Conservation (phyloP, 2,113 vertebrate species). For the Crotalus horridus region DNA sequence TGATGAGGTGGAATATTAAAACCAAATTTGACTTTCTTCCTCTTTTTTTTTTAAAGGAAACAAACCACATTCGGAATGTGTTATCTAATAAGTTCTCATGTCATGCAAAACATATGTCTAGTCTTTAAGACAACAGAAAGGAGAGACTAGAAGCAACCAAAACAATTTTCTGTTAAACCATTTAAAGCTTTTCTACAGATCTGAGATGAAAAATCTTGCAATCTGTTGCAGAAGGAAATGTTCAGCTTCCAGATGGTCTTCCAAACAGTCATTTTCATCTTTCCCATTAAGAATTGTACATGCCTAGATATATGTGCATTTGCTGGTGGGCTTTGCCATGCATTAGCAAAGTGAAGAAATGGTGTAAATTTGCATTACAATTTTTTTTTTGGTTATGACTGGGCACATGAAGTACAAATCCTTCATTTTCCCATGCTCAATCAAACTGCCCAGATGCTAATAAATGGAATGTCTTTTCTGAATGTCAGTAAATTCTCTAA, state of each 20-base stretch:
- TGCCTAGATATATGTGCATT: conserved; percentile 43
- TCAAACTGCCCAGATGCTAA: conserved; percentile 26
- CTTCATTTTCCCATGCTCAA: conserved; percentile 16
- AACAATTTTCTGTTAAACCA: conserved; percentile 76
- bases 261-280: conserved; percentile 65
- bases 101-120: conserved; percentile 74
- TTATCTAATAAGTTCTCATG: conserved; percentile 66
- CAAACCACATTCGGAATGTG: conserved; percentile 57
- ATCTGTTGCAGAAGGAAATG: conserved; percentile 76
- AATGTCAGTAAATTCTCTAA: conserved; percentile 26
- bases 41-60: conserved; percentile 48
- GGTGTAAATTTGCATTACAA: conserved; percentile 49
- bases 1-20: conserved; percentile 68
- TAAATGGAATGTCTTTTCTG: neutral
- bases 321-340: conserved; percentile 53
- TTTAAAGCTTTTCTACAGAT: conserved; percentile 74
- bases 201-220: conserved; percentile 72
- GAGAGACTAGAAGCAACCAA: conserved; percentile 74
- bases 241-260: conserved; percentile 75
- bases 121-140: conserved; percentile 74
- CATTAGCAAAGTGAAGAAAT: conserved; percentile 35
- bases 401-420: conserved; percentile 41
- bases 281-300: conserved; percentile 60
- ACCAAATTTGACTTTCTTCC: conserved; percentile 24
- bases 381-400: conserved; percentile 23